Evolutionary conservation across 2,797 vertebrate species (phyloP), one percentile per base, ranked within the genome.

Genomic region (Tachyglossus aculeatus): DNA sequence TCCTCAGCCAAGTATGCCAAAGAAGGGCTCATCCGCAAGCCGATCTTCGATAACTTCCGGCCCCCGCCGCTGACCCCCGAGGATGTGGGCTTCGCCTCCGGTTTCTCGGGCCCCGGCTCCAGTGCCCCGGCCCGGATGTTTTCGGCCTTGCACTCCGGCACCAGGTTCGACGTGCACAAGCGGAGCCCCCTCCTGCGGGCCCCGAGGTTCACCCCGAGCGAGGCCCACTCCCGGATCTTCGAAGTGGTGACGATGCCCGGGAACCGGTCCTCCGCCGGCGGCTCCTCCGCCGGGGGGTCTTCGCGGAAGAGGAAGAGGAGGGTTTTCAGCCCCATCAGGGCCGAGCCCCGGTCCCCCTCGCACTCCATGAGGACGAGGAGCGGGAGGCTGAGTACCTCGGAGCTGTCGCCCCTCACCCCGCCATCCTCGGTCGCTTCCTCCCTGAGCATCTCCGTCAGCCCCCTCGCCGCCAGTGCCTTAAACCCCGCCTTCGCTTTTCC

Each of bases 1-100:
- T 99, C 98, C 62, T 99, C 97, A 70, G 98, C 98, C 56, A 99
- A 99, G 85, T 99, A 99, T 76, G 98, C 98, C 93, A 99, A 98
- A 95, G 98, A 98, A 91, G 98, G 98, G 71, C 97, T 99, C 39
- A 99, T 99, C 63, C 95, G 98, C 65, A 99, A 99, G 86, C 98
- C 98, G 0, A 93, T 99, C 78, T 99, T 99, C 57, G 98, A 99
- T 91, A 99, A 99, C 89, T 99, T 99, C 86, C 94, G 97, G 38
- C 95, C 98, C 63, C 97, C 97, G 0, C 98, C 98, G 0, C 94
- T 99, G 33, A 99, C 98, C 0, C 94, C 96, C 0, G 94, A 99
- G 86, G 98, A 99, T 0, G 98, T 99, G 9, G 98, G 98, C 60
- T 92, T 99, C 40, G 92, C 96, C 0, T 93, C 91, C 1, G 87